Base-by-base conservation (phyloP, 23 tunicate genomes). In the Trididemnum clinides region DNA sequence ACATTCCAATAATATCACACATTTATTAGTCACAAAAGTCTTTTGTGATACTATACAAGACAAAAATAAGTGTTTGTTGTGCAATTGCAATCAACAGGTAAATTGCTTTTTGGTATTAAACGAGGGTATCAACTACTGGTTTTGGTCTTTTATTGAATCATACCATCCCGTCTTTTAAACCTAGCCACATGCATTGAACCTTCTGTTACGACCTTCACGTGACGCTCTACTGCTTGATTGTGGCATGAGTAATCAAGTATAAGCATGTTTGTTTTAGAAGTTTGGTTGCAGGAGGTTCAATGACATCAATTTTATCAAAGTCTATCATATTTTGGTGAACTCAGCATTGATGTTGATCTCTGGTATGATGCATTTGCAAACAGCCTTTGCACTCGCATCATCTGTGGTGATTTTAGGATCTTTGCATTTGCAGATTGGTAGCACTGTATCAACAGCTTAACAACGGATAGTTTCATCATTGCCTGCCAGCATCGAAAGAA, bases 401-500 rank as follows among this genome's bases (percentile, higher is more conserved):
- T 28, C 75, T 30, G 34, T 35, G 34, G 75, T 27, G 6, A 28
- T 6, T 69, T 69, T 37, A 69, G 15, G 37, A 10, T 28, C 75
- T 69, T 30, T 30, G 6, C 10, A 5, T 30, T 32, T 69, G 38
- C 75, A 37, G 75, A 69, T 10, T 5, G 75, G 31, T 23, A 69
- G 75, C 75, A 69, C 36, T 28, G 31, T 69, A 4, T 69, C 75
- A 33, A 69, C 75, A 27, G 75, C 75, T 69, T 69, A 37, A 2
- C 37, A 69, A 5, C 75, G 36, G 22, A 69, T 30, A 4, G 36
- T 6, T 30, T 69, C 75, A 27, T 30, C 36, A 69, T 15, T 50
- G 66, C 58, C 84, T 3, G 69, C 84, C 30, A 79, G 74, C 84
- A 79, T 79, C 19, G 15, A 51, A 28, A 79, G 84, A 33, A 79